These are phyloP conservation scores for Priapulus caudatus DNA, from an alignment of 2,888 invertebrate genomes.

Conservation along the genomic window DNA sequence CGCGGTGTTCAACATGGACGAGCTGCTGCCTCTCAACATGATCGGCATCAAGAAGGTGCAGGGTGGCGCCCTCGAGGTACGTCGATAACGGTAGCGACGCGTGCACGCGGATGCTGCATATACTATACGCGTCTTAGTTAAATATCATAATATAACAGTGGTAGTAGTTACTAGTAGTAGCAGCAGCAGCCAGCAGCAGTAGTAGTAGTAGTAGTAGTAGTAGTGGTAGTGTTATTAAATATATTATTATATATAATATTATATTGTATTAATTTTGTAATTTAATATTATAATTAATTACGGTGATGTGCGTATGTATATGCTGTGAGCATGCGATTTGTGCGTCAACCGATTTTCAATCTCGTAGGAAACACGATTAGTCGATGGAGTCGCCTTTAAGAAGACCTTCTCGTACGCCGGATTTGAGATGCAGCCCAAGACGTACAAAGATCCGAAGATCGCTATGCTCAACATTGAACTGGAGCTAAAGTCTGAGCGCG, in stretches of 20 bases:
- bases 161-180: background rate
- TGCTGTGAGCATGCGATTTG: no score
- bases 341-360: no score
- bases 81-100: no score
- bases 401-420: slow-evolving; percentile 99
- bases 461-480: slow-evolving; percentile 93
- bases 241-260: background rate
- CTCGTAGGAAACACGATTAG: slow-evolving; percentile 65
- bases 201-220: no score
- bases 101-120: no score
- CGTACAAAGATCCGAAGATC: slow-evolving; percentile 75
- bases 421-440: slow-evolving; percentile 99
- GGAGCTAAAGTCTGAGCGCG: slow-evolving; percentile 92
- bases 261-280: slow-evolving; percentile 4
- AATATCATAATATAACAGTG: background rate
- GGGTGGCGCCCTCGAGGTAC: slow-evolving; percentile 46
- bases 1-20: slow-evolving; percentile 80
- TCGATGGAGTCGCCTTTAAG: slow-evolving; percentile 94
- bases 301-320: slow-evolving; percentile 6
- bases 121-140: slow-evolving; percentile 17
- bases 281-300: slow-evolving; percentile 5
- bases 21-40: slow-evolving; percentile 87
- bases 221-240: background rate
- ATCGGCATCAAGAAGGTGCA: slow-evolving; percentile 94
- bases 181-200: no score